Evolutionary conservation across 2,888 invertebrate genomes (phyloP).

Genomic region (Tetropium fuscum): DNA sequence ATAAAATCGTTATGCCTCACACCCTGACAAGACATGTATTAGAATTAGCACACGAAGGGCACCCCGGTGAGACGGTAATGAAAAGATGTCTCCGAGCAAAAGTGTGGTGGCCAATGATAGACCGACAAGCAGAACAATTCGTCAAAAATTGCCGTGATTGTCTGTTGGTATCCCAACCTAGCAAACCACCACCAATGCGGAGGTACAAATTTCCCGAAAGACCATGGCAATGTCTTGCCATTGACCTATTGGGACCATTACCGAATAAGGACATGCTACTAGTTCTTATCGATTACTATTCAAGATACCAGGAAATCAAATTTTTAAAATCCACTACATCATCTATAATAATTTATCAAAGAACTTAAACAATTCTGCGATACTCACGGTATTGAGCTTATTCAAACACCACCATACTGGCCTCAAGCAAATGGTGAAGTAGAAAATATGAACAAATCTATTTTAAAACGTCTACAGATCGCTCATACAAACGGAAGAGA

Average conservation of each 20-base stretch:
- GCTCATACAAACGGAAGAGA: constrained; percentile 30
- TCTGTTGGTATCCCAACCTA: constrained; percentile 32
- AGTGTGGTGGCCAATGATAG: constrained; percentile 43
- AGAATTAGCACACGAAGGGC: constrained; percentile 46
- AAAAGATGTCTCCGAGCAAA: constrained; percentile 42
- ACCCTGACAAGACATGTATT: constrained; percentile 28
- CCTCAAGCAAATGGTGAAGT: constrained; percentile 52
- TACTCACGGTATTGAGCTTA: constrained; percentile 26
- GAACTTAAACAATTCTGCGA: constrained; percentile 37
- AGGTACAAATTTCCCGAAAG: constrained; percentile 37
- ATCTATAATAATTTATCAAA: constrained; percentile 23
- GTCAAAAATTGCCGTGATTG: constrained; percentile 36
- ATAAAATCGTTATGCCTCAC: constrained; percentile 41
- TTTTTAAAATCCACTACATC: constrained; percentile 31
- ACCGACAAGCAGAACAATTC: constrained; percentile 34
- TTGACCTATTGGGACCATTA: constrained; percentile 44
- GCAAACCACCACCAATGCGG: constrained; percentile 34
- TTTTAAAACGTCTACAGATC: constrained; percentile 43
- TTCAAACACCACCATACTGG: constrained; percentile 39
- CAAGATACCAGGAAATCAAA: constrained; percentile 34
- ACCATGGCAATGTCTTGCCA: constrained; percentile 39
- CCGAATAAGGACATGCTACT: constrained; percentile 34
- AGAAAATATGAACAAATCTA: constrained; percentile 49
- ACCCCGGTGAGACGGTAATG: constrained; percentile 47
- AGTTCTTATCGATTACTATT: constrained; percentile 33